phyloP scores from a whole-genome alignment of 2,797 vertebrate genomes.

The Knipowitschia caucasica region DNA sequence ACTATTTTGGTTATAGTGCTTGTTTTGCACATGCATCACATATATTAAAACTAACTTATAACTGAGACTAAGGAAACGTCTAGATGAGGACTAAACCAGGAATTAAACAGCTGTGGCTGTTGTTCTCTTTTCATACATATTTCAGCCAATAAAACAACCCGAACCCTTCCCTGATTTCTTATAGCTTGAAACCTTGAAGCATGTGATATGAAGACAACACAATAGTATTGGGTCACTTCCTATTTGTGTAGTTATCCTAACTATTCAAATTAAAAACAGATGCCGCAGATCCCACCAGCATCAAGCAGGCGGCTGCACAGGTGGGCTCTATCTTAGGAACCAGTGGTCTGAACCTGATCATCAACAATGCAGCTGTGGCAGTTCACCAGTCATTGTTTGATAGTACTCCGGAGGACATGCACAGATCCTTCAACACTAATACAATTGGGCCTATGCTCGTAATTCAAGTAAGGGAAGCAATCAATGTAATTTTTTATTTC shows the following conservation, averaged over 20 bases:
- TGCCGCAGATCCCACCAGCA: conserved; percentile 45
- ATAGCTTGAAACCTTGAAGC: no score
- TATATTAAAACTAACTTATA: no score
- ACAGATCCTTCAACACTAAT: conserved; percentile 46
- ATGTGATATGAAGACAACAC: no score
- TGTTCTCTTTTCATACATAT: no score
- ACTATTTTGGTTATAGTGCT: neutral
- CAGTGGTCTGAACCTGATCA: conserved; percentile 57
- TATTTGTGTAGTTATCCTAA: no score
- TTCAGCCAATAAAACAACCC: no score
- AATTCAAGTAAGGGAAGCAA: conserved; percentile 31
- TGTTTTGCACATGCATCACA: no score
- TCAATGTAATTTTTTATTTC: neutral
- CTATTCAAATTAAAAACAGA: conserved; percentile 36
- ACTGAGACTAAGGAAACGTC: no score
- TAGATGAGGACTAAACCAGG: no score
- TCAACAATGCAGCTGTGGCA: conserved; percentile 61
- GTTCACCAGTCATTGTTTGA: conserved; percentile 13
- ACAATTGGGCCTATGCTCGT: conserved; percentile 46
- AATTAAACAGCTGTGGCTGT: no score
- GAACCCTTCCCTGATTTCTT: no score
- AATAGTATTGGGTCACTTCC: no score
- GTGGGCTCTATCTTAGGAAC: conserved; percentile 41
- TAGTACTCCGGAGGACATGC: conserved; percentile 42
- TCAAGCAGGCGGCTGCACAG: conserved; percentile 41